phyloP scores from a whole-genome alignment of 2,797 vertebrate species.

The Lindbergichthys nudifrons region DNA sequence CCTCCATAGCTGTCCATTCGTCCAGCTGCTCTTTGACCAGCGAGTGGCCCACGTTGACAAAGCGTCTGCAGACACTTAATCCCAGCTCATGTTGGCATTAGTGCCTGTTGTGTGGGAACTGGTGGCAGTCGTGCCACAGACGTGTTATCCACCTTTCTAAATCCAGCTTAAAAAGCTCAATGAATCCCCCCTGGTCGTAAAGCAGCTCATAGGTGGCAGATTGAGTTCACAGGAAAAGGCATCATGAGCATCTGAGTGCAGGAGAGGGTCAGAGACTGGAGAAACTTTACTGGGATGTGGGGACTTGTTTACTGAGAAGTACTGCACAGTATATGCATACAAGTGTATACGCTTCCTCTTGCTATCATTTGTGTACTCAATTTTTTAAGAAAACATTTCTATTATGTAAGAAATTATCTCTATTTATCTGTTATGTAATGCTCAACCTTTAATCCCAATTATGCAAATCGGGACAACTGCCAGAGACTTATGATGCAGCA shows the following conservation, averaged over 20 bases:
- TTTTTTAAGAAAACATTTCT: conserved; percentile 30
- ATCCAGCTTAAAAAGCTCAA: conserved; percentile 66
- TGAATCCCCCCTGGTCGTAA: conserved; percentile 14
- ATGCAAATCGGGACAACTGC: conserved; percentile 32
- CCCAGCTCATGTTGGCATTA: conserved; percentile 44
- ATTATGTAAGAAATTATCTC: conserved; percentile 67
- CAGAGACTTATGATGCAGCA: neutral
- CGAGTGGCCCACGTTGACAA: conserved; percentile 15
- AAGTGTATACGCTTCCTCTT: neutral
- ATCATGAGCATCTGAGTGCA: conserved; percentile 13
- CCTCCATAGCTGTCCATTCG: neutral
- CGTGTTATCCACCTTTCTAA: conserved; percentile 46
- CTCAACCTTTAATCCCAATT: conserved; percentile 45
- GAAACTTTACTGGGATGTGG: neutral
- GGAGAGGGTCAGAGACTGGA: conserved; percentile 5
- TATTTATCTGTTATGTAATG: conserved; percentile 59
- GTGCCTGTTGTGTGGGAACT: conserved; percentile 38
- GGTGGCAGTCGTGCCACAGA: conserved; percentile 31
- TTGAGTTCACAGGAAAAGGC: conserved; percentile 46
- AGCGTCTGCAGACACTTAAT: conserved; percentile 45
- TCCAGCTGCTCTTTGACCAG: neutral
- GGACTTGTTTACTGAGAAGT: neutral
- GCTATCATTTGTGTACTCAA: neutral
- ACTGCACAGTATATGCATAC: neutral
- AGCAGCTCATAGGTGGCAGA: conserved; percentile 50